A percentile compares a stretch with the other conserved stretches of the same genome.
These are phyloP conservation scores for Dolichopus griseipennis DNA, from an alignment of 2,888 invertebrate genomes.

Conservation along the genomic window DNA sequence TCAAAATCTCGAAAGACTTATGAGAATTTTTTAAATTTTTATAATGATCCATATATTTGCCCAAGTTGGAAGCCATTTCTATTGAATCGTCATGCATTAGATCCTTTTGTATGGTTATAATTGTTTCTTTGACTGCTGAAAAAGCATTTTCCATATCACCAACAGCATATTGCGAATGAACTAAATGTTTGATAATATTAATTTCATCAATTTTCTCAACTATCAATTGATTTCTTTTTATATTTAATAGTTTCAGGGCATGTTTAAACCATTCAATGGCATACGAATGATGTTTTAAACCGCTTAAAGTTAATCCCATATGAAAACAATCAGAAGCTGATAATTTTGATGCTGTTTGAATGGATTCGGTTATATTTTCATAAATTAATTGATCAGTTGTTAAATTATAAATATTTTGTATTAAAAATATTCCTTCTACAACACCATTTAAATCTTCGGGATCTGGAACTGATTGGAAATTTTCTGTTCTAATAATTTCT, in stretches of 20 bases:
- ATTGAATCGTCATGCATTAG: too few species aligned
- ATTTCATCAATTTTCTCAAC: too few species aligned
- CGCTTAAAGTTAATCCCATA: constrained; percentile 72
- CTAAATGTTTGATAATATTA: too few species aligned
- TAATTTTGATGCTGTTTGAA: not conserved
- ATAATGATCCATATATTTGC: too few species aligned
- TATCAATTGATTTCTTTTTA: not conserved
- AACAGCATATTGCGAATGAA: too few species aligned
- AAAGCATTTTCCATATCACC: not conserved
- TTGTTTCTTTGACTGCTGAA: not conserved
- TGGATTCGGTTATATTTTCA: not conserved
- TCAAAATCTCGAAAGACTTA: too few species aligned
- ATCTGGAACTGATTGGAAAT: not conserved
- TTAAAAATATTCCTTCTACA: not conserved
- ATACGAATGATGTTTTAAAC: constrained; percentile 75
- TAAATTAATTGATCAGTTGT: not conserved
- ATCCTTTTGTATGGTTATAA: not conserved
- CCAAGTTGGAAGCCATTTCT: too few species aligned
- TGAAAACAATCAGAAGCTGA: constrained; percentile 71
- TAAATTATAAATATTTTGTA: not conserved
- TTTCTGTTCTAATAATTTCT: not conserved
- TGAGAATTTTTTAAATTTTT: too few species aligned
- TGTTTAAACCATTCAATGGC: constrained; percentile 77
- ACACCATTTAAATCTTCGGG: not conserved
- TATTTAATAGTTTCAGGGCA: not conserved